Evolutionary conservation across 2,888 invertebrate genomes (phyloP), one percentile per base, ranked within the genome.

Genomic region (Eristalis arbustorum): DNA sequence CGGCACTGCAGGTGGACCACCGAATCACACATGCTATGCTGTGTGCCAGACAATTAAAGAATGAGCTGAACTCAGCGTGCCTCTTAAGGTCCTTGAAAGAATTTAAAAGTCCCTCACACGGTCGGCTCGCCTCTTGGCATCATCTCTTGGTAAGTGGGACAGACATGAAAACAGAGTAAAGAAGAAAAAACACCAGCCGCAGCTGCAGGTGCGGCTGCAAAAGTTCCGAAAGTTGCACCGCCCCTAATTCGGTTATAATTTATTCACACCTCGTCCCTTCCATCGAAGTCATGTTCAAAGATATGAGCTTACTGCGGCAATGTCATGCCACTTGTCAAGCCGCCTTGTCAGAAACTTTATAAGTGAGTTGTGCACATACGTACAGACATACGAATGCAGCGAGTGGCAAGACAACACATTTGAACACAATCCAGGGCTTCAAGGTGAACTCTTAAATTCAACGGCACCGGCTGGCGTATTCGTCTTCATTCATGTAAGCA

Each of bases 401-500:
- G 49, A 18, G 18, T 49, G 49, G 4, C 18, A 49, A 49, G 18
- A 49, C 49, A 40, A n/a, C 66, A 61, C 57, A 61, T 28, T 2
- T 40, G 57, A 68, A 61, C 31, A 59, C 37, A 37, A 64, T 2
- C n/a, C 22, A 18, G 22, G 22, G 10, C 37, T 10, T 37, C 34
- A 56, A 67, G 42, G 14, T 42, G 42, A 42, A 77, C 68, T 64
- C 68, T 78, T 57, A 64, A 66, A 72, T 78, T 71, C 66, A 72
- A 62, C 74, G 71, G 23, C 34, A 79, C 72, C 25, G 67, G 49
- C 79, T 79, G 79, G 49, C 63, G 57, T 68, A 76, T 81, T 81
- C 76, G 68, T 84, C 76, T 76, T 49, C 76, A 81, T 76, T 63
- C 67, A 23, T 42, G 40, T 63, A 71, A 72, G 57, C 42, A 28